Evolutionary conservation across 1,140 invertebrate genomes (phyloP), one percentile per base, ranked within the genome.

Genomic region (Drosophila suzukii): DNA sequence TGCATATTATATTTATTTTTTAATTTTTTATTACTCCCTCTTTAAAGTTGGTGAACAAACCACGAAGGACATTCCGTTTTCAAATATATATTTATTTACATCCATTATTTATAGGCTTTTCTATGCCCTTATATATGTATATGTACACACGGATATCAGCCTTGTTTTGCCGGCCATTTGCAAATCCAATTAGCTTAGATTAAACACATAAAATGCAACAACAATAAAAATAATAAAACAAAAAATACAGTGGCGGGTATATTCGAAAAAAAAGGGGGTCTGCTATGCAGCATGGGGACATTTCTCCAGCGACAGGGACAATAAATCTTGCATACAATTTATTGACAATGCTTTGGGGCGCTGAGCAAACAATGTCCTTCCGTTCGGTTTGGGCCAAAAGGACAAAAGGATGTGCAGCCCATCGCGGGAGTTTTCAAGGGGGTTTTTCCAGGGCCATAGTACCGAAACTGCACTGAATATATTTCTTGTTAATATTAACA

Each of bases 301-400:
- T 63, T 81, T 79, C 72, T 81, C 72, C 65, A 63, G 66, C 66
- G 76, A 44, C 76, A 75, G 58, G 53, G 62, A 80, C 75, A 73
- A 86, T 86, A 86, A 86, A 86, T 86, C 83, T 88, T 81, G 81
- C 84, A 83, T 88, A 86, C 83, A 86, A 86, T 86, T 86, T 86
- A 86, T 86, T 86, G 84, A 88, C 83, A 86, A 86, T 86, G 83
- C 84, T 76, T 76, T 82, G 58, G 83, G 65, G 83, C 71, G 79
- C 60, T 49, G 71, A 79, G 83, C 83, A 86, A 86, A 86, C 83
- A 86, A 86, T 86, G 79, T 86, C 79, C 83, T 86, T 86, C 83
- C 83, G 83, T 73, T 51, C 66, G 70, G 83, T 67, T 51, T 62
- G 75, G 56, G 53, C 11, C 38, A 39, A 34, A 57, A 49, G 71